Base-by-base conservation (phyloP, 2,797 vertebrate genomes). In the Aplochiton taeniatus region DNA sequence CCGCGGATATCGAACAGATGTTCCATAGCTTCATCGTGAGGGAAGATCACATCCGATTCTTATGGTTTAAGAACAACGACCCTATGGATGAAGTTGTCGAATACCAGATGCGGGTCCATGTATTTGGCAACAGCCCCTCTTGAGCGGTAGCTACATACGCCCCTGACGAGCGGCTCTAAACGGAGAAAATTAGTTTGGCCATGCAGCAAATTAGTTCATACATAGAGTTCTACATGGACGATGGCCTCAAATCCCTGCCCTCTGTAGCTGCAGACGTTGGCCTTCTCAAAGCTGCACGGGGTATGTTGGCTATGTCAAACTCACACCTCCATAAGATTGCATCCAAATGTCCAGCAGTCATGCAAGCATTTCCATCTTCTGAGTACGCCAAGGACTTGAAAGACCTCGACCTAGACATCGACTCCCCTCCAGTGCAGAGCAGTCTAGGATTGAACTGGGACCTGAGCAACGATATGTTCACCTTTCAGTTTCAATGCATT, bases 351-450 rank as follows among this genome's bases (percentile, higher is more conserved):
- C 12, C 9, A 7, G n/a, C n/a, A 9, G 52, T 64, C 1, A 70
- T 70, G 55, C 10, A 70, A 49, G 68, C 68, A 1, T 65, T 70
- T 42, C 53, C 52, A 8, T 13, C 43, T 20, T 43, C 31, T 17
- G 61, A 65, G n/a, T 19, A 44, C 13, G 61, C 31, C 61, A 7
- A 62, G 10, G 43, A 69, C 17, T 14, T 65, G 11, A 60, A 60
- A 10, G 58, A 60, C 45, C 16, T 60, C 10, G 58, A 57, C 7
- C 55, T 9, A 1, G 41, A 20, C 55, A 57, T 18, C 8, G 51
- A 53, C 51, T 17, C 11, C 1, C 11, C 19, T 16, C 51, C 51
- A 18, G 11, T 18, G 51, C 51, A 53, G 11, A 4, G 9, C 11
- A 53, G 51, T 18, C 51, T 53, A 17, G 51, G 51, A 19, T 18